These are phyloP conservation scores for Pygmarrhopalites habei DNA, from an alignment of 1,140 invertebrate genomes.

Conservation along the genomic window DNA sequence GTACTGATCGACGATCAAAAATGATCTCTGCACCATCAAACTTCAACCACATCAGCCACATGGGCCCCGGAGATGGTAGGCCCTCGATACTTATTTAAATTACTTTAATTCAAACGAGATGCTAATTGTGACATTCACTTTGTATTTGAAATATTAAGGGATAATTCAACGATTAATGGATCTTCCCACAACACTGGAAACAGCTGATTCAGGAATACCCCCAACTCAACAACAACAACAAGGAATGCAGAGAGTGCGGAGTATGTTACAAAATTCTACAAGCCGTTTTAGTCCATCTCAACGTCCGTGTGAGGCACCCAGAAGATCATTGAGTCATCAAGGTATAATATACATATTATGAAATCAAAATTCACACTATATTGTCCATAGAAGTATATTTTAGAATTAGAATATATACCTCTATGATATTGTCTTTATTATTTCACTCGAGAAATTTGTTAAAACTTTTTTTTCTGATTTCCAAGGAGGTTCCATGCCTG, in stretches of 20 bases:
- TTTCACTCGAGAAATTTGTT: too few relatives aligned
- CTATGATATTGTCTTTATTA: too few relatives aligned
- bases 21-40: constrained; percentile 96
- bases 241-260: constrained; percentile 44
- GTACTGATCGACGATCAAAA: constrained; percentile 79
- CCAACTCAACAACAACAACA: constrained; percentile 12
- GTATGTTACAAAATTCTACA: constrained; percentile 44
- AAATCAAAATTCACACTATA: too few relatives aligned
- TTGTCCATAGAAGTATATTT: too few relatives aligned
- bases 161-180: constrained; percentile 87
- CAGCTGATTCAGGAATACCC: constrained; percentile 9
- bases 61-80: constrained; percentile 94
- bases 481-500: too few relatives aligned
- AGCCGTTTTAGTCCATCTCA: constrained; percentile 35
- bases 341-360: too few relatives aligned
- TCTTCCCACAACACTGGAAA: constrained; percentile 53
- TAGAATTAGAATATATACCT: too few relatives aligned
- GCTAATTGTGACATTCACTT: too few relatives aligned
- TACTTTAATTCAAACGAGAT: too few relatives aligned
- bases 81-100: too few relatives aligned
- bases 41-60: constrained; percentile 97
- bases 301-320: constrained; percentile 39
- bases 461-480: too few relatives aligned
- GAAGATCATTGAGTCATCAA: constrained; percentile 43
- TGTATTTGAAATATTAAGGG: too few relatives aligned